Conservation (phyloP, 2,888 invertebrate species). For the Athetis lepigone region DNA sequence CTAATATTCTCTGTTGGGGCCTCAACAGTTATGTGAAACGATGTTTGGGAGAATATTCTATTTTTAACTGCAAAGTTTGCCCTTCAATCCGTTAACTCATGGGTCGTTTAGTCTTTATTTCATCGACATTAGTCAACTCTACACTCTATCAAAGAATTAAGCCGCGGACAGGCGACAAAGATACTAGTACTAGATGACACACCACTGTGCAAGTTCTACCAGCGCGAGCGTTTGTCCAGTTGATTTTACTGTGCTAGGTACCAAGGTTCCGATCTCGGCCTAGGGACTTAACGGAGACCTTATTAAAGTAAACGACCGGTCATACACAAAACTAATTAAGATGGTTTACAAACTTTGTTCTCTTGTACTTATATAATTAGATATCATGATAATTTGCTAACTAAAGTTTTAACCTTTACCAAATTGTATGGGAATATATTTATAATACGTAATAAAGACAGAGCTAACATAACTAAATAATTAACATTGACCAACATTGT, state of each 20-base stretch:
- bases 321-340: slow-evolving; percentile 6
- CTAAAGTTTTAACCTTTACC: background rate
- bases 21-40: no score
- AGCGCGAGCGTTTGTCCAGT: background rate
- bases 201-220: background rate
- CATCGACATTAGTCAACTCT: no score
- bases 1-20: no score
- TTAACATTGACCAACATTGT: background rate
- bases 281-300: background rate
- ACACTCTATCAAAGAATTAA: no score
- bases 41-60: no score
- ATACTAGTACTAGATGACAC: background rate
- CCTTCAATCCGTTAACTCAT: no score
- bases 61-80: no score
- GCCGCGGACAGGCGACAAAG: no score
- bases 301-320: background rate
- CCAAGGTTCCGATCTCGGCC: background rate
- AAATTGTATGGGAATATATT: no score
- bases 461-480: background rate
- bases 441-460: background rate
- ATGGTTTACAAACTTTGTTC: background rate
- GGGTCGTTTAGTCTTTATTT: no score
- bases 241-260: background rate
- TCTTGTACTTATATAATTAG: background rate
- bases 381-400: background rate